phyloP scores from a whole-genome alignment of 2,113 vertebrate species.

The Megaceryle maxima region DNA sequence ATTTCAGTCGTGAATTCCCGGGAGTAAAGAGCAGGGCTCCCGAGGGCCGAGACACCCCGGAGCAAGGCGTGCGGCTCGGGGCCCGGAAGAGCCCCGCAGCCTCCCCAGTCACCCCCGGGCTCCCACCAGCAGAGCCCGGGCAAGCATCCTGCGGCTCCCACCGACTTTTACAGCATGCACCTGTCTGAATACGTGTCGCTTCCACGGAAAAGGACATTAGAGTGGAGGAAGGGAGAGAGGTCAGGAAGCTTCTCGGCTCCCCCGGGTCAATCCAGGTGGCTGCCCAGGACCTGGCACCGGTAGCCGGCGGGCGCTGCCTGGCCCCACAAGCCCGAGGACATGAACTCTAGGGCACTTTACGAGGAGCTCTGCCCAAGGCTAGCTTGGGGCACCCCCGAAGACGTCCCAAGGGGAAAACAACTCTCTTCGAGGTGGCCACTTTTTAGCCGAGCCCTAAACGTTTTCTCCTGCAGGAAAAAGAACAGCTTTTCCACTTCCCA shows the following conservation, averaged over 20 bases:
- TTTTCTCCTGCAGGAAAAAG: rapidly evolving
- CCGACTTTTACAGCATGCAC: background rate
- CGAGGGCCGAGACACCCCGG: background rate
- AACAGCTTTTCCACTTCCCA: background rate
- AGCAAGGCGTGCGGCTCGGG: background rate
- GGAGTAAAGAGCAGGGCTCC: background rate
- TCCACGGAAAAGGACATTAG: background rate
- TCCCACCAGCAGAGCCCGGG: background rate
- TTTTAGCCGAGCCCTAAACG: background rate
- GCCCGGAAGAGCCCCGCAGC: background rate
- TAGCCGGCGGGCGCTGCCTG: background rate
- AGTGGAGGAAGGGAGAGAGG: background rate
- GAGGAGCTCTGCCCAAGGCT: background rate
- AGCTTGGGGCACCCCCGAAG: background rate
- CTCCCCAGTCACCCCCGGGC: background rate
- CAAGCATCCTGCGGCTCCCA: background rate
- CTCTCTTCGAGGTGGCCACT: background rate
- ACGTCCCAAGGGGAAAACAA: background rate
- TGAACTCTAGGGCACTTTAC: background rate
- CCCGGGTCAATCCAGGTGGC: background rate
- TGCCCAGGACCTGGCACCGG: background rate
- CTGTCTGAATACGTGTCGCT: background rate
- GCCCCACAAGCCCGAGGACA: background rate
- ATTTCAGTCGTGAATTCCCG: background rate
- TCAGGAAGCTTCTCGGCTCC: background rate